Evolutionary conservation across 37 sponge, comb jelly and placozoan genomes (phyloP), one percentile per base, ranked within the genome.

Genomic region (Chondrilla cf. caribensis): DNA sequence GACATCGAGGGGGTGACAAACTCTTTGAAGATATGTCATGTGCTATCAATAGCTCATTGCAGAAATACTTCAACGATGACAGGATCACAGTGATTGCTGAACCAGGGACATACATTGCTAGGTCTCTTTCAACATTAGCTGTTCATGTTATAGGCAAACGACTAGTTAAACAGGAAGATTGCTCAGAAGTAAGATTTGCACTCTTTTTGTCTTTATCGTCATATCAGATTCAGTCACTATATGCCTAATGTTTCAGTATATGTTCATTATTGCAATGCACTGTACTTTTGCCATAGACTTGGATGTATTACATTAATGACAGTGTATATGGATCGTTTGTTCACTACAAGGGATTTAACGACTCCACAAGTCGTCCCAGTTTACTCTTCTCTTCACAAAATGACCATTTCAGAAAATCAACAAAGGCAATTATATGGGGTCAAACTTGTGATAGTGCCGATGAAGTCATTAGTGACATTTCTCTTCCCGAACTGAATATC

Each of bases 251-350:
- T 11, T 55, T 55, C 17, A 55, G 57, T 2, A 4, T 68, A 14
- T 25, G 26, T 68, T n/a, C 37, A 35, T 35, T 28, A 21, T 68
- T n/a, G n/a, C n/a, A n/a, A n/a, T n/a, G n/a, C n/a, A n/a, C n/a
- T n/a, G n/a, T n/a, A n/a, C n/a, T n/a, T 17, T 17, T 17, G 15
- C 37, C 4, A 19, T 28, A 38, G 44, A 38, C 44, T 5, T 86
- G 78, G 78, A 94, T 91, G 95, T 96, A 94, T 72, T 96, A 93
- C 83, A 81, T 93, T 28, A 96, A 86, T 55, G 97, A 96, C 83
- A 95, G 97, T 19, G 86, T 94, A 9, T 96, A 96, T 59, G 93
- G 97, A 0, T 93, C 97, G 35, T 96, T 94, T 82, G 25, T 2
- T 26, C 26, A 3, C 37, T 68, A 37, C 7, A 33, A 35, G 4